phyloP scores from a whole-genome alignment of 1,140 invertebrate genomes.

The Zelostemma sp. region DNA sequence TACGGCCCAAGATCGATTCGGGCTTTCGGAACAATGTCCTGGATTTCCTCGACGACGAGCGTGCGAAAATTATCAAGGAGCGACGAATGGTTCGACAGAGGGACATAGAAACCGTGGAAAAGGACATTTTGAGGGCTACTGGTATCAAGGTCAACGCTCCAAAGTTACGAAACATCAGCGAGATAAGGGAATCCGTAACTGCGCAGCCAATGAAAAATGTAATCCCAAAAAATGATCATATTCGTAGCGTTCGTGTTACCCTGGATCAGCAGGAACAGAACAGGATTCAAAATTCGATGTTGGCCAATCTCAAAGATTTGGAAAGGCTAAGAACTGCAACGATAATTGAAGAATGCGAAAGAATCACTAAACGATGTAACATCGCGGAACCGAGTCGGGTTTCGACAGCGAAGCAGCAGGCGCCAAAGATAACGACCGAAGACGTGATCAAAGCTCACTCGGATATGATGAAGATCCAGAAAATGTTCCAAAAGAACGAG shows the following conservation, averaged over 20 bases:
- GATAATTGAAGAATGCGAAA: conserved; percentile 35
- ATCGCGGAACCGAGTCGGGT: conserved; percentile 5
- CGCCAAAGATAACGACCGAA: conserved; percentile 1
- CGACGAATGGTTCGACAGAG: conserved; percentile 50
- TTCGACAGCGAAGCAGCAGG: conserved; percentile 12
- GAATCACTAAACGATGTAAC: neutral
- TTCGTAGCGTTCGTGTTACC: conserved; percentile 18
- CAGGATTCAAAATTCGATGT: conserved; percentile 34
- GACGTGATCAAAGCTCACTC: conserved; percentile 54
- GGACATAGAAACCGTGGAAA: conserved; percentile 56
- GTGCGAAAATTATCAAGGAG: conserved; percentile 52
- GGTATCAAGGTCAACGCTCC: conserved; percentile 55
- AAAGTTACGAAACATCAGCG: conserved; percentile 58
- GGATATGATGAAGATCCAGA: conserved; percentile 42
- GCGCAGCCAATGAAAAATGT: conserved; percentile 34
- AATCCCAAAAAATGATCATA: conserved; percentile 21
- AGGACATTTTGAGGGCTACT: conserved; percentile 50
- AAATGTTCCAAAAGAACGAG: conserved; percentile 38
- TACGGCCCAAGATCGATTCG: conserved; percentile 2
- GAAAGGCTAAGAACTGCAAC: conserved; percentile 58
- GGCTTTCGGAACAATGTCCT: conserved; percentile 18
- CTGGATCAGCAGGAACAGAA: conserved; percentile 9
- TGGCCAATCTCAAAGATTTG: conserved; percentile 59
- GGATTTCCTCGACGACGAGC: conserved; percentile 48
- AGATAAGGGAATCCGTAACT: conserved; percentile 59